A percentile compares a stretch with the other conserved stretches of the same genome.
phyloP scores from a whole-genome alignment of 2,888 invertebrate species.

The Eremobia ochroleuca region DNA sequence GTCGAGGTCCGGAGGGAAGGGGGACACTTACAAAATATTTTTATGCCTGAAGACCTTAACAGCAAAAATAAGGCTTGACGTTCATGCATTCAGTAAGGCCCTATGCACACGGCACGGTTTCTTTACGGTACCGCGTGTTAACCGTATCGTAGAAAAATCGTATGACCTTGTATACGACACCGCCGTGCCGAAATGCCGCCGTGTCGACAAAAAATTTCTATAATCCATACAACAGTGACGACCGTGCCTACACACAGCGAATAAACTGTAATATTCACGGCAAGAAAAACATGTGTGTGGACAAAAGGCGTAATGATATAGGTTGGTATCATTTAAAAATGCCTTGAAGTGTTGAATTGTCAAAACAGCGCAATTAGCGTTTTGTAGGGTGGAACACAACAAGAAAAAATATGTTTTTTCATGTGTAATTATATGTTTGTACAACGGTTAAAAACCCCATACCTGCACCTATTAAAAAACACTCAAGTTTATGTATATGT shows the following conservation, averaged over 20 bases:
- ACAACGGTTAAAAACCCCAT: constrained; percentile 1
- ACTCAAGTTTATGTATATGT: constrained; percentile 4
- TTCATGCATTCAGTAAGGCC: background rate
- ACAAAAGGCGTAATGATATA: background rate
- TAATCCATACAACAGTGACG: background rate
- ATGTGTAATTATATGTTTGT: constrained; percentile 17
- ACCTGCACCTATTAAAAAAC: constrained; percentile 1
- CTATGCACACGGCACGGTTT: too few relatives aligned
- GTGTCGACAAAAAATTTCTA: background rate
- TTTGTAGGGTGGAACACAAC: background rate
- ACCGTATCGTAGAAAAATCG: too few relatives aligned
- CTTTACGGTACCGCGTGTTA: too few relatives aligned
- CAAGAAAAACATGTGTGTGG: background rate
- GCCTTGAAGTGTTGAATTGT: background rate
- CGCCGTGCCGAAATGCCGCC: background rate
- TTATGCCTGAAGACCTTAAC: background rate
- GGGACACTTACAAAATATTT: background rate
- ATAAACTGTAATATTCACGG: background rate
- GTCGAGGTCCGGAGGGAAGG: too few relatives aligned
- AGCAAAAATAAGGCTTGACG: background rate
- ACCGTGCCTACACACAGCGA: background rate
- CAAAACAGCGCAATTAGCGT: constrained; percentile 2
- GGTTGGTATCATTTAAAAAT: background rate
- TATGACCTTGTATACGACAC: too few relatives aligned
- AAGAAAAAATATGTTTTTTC: constrained; percentile 14